Evolutionary conservation across 2,888 invertebrate genomes (phyloP).

Genomic region (Erpobdella octoculata): DNA sequence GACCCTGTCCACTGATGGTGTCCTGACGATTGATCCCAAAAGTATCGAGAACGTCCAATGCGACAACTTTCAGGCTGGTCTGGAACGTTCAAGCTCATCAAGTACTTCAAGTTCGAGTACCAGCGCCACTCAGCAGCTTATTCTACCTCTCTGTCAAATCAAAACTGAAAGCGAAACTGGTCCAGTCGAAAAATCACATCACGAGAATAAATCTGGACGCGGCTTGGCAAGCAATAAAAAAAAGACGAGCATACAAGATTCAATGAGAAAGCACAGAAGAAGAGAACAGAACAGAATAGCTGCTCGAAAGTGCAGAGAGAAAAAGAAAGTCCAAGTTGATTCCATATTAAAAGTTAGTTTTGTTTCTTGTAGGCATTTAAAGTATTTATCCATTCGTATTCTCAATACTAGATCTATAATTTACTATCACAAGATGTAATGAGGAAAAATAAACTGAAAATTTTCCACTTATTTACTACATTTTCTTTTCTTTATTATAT

Average conservation of each 20-base stretch:
- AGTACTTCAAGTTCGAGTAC: not conserved
- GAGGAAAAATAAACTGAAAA: no score
- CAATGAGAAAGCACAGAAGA: constrained; percentile 23
- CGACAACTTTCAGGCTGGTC: not conserved
- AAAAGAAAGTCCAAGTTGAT: constrained; percentile 30
- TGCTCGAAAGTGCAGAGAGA: constrained; percentile 30
- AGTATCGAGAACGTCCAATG: not conserved
- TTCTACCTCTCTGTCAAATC: not conserved
- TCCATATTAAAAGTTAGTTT: constrained; percentile 26
- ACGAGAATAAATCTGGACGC: not conserved
- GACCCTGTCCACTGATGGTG: not conserved
- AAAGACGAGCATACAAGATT: constrained; percentile 15
- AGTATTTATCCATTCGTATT: no score
- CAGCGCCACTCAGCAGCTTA: not conserved
- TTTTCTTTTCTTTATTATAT: no score
- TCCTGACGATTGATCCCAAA: not conserved
- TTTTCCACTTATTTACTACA: no score
- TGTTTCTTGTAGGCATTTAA: not conserved
- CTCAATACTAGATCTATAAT: no score
- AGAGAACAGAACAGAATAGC: constrained; percentile 30
- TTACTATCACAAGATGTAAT: no score
- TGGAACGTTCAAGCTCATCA: not conserved
- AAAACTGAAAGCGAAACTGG: not conserved
- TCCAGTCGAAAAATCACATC: not conserved
- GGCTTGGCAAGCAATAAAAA: not conserved